Evolutionary conservation across 2,888 invertebrate species (phyloP).

Genomic region (Phaedon cochleariae): DNA sequence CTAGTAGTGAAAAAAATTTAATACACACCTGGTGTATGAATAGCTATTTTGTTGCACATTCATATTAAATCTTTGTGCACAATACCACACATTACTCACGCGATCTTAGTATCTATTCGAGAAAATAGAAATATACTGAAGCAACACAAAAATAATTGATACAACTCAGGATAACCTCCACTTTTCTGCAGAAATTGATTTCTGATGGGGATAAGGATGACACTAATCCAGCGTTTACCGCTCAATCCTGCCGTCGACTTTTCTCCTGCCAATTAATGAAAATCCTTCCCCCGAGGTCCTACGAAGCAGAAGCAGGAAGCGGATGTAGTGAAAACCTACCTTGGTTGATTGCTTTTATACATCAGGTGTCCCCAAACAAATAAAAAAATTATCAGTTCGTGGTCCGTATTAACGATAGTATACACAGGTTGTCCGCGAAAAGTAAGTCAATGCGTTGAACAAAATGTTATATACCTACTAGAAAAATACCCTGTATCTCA

Average conservation of each 20-base stretch:
- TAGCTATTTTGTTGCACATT: too few species aligned
- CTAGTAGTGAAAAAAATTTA: too few species aligned
- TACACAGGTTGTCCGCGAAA: too few species aligned
- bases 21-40: too few species aligned
- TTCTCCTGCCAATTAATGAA: constrained; percentile 46
- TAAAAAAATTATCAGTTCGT: neutral
- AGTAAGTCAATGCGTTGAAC: too few species aligned
- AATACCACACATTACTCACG: too few species aligned
- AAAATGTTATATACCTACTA: too few species aligned
- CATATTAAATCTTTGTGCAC: too few species aligned
- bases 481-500: too few species aligned
- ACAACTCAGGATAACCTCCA: neutral
- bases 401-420: too few species aligned
- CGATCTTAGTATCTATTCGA: too few species aligned
- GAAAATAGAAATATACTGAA: neutral
- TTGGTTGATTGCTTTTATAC: constrained; percentile 23
- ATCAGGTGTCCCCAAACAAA: neutral
- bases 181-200: constrained; percentile 26
- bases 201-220: constrained; percentile 37
- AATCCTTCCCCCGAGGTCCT: constrained; percentile 40
- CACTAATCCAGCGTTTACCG: constrained; percentile 45
- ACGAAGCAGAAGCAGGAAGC: constrained; percentile 18
- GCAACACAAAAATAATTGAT: constrained; percentile 7
- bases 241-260: constrained; percentile 36
- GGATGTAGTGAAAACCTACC: constrained; percentile 21